Base-by-base conservation (phyloP, 1,140 invertebrate species). In the Hestina assimilis region DNA sequence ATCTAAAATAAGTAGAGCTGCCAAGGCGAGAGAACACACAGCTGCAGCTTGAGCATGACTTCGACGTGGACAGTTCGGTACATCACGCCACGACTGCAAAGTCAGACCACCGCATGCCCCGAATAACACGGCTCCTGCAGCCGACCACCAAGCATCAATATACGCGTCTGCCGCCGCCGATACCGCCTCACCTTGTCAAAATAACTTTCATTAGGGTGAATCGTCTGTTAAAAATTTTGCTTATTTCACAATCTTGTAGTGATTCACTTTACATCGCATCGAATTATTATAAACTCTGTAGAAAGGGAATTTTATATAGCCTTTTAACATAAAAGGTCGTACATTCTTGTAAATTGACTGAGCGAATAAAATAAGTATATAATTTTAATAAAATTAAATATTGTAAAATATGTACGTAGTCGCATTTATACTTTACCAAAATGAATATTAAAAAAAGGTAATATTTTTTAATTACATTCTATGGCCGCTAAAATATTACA, bases 111-210 rank as follows among this genome's bases (percentile, higher is more conserved):
- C 82, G 24, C 80, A 77, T 0, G 69, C 69, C 0, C 66, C 83
- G 47, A 70, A 85, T 17, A 85, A 53, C 4, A 63, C 46, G 1
- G 68, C 76, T 8, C 80, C 83, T 3, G 57, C 26, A 0, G 70
- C 70, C 0, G 79, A 83, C 83, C 83, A 87, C 82, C 82, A 87
- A 11, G 74, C 75, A 48, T 77, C 79, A 1, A 87, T 53, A 52
- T 83, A 83, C 2, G 79, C 63, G 53, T 87, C 83, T 42, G 82
- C 77, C 24, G 75, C 63, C 46, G 79, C 70, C 28, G 83, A 84
- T 15, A 87, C 73, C 19, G 69, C 64, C 57, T 87, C 83, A 47
- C 79, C 83, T 87, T 63, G 6, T 40, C 14, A 56, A 11, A 38
- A 15, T 24, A 31, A 50, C 33, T 9, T 14, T 19, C 15, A 14